These are phyloP conservation scores for Hypsibius dujardini DNA, from an alignment of 1,140 invertebrate species.

Conservation along the genomic window DNA sequence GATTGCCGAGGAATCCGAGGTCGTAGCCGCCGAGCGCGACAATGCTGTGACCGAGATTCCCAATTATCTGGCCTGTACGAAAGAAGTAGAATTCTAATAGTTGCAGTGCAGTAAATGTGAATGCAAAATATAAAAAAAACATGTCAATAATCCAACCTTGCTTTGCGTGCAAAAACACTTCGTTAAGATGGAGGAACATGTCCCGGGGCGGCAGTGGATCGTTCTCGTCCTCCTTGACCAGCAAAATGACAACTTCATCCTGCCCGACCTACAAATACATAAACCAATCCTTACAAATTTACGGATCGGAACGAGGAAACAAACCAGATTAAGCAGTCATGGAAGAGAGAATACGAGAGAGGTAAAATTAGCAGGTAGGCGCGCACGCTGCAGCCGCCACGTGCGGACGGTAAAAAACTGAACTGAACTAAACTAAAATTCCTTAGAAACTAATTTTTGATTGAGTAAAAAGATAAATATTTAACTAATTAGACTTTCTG, in stretches of 20 bases:
- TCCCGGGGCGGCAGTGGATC: slow-evolving; percentile 52
- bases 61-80: slow-evolving; percentile 46
- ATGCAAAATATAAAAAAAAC: neutral
- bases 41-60: slow-evolving; percentile 51
- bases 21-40: slow-evolving; percentile 33
- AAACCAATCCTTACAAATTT: neutral
- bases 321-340: neutral
- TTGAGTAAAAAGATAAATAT: neutral
- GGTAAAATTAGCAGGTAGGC: neutral
- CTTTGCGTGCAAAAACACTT: slow-evolving; percentile 55
- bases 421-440: neutral
- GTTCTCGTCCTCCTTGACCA: slow-evolving; percentile 39
- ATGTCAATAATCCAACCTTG: slow-evolving; percentile 42
- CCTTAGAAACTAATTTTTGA: neutral
- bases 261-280: slow-evolving; percentile 44
- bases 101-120: neutral
- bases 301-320: neutral
- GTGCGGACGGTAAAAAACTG: too few relatives aligned
- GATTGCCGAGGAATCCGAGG: slow-evolving; percentile 49
- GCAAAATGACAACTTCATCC: slow-evolving; percentile 60
- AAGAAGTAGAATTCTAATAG: slow-evolving; percentile 18
- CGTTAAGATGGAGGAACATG: slow-evolving; percentile 54
- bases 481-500: neutral
- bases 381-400: too few relatives aligned
- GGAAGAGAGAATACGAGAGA: neutral